Conservation (phyloP, 64 coral and sea anemone genomes). For the Anthopleura sola region DNA sequence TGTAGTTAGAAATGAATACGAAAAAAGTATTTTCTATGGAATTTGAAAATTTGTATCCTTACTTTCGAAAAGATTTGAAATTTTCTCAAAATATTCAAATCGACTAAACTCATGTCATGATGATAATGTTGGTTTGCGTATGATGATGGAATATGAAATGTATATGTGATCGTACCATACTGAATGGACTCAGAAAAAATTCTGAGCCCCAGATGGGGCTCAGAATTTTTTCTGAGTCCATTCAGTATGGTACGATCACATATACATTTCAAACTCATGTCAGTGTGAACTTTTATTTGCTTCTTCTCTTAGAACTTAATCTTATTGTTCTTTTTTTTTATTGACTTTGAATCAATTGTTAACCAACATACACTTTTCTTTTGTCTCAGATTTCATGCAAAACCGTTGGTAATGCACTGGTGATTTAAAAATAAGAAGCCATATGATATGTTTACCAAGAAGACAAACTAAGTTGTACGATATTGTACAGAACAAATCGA, state of each 20-base stretch:
- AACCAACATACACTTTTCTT: background rate
- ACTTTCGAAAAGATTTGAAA: background rate
- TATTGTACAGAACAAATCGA: too few relatives aligned
- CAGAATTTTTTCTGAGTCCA: too few relatives aligned
- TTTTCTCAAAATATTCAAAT: background rate
- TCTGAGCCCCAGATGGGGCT: too few relatives aligned
- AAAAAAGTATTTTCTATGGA: background rate
- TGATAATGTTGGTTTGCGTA: too few relatives aligned
- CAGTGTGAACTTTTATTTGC: background rate
- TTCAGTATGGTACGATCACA: too few relatives aligned
- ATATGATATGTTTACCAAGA: too few relatives aligned
- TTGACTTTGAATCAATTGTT: slow-evolving; percentile 6
- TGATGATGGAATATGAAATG: too few relatives aligned
- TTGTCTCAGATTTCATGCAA: background rate
- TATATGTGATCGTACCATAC: too few relatives aligned
- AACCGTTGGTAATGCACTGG: background rate
- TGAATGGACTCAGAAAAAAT: too few relatives aligned
- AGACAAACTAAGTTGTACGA: too few relatives aligned
- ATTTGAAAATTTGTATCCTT: background rate
- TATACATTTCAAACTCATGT: too few relatives aligned
- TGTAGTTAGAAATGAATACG: background rate
- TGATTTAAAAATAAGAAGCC: background rate
- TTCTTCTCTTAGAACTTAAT: background rate
- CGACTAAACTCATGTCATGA: background rate
- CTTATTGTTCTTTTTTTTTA: background rate